These are phyloP conservation scores for Sporophila hypoxantha DNA, from an alignment of 2,113 vertebrate genomes.

Conservation along the genomic window DNA sequence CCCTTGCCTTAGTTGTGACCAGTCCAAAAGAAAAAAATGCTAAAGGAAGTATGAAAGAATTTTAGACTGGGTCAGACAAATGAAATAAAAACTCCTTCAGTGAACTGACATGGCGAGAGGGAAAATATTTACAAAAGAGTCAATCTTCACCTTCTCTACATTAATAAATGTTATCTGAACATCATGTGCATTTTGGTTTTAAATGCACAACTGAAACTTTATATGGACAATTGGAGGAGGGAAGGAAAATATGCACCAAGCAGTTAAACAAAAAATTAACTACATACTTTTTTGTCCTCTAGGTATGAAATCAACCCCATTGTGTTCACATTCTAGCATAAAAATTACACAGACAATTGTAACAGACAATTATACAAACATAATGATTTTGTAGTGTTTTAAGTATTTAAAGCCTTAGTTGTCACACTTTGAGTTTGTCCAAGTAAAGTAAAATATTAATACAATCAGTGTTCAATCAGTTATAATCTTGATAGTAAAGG, in stretches of 20 bases:
- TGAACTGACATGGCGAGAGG: neutral
- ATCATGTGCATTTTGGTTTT: neutral
- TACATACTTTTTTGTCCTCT: neutral
- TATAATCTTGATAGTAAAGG: neutral
- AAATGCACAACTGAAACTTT: neutral
- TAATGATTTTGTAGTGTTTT: neutral
- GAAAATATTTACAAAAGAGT: neutral
- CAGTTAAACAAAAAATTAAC: neutral
- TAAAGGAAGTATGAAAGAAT: neutral
- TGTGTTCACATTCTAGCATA: neutral
- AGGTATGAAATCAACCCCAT: neutral
- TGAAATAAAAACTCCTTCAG: neutral
- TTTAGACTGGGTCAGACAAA: neutral
- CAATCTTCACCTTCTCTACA: neutral
- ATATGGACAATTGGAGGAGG: accelerated
- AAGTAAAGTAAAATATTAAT: neutral
- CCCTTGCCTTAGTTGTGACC: neutral
- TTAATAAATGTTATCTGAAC: neutral
- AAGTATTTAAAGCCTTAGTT: neutral
- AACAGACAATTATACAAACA: neutral
- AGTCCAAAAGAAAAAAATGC: neutral
- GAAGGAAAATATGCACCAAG: neutral
- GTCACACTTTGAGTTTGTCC: neutral
- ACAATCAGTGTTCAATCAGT: neutral
- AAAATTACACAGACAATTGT: neutral